phyloP scores from a whole-genome alignment of 2,797 vertebrate species.

The Tachyglossus aculeatus region DNA sequence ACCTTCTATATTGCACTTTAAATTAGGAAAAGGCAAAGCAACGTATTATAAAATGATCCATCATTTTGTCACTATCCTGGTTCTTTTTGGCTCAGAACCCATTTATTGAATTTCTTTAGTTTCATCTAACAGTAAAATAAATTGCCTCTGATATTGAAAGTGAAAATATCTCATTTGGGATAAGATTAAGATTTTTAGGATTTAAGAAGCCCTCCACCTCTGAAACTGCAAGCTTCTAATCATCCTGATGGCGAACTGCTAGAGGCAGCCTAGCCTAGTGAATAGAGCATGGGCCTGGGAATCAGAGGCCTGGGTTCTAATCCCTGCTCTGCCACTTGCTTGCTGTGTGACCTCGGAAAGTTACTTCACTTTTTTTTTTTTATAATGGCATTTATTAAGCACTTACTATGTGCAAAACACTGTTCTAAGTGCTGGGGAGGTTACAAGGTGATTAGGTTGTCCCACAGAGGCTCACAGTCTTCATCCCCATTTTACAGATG shows the following conservation, averaged over 20 bases:
- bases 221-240: slow-evolving; percentile 43
- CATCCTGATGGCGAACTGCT: slow-evolving; percentile 2
- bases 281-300: no score
- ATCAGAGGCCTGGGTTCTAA: no score
- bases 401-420: no score
- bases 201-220: slow-evolving; percentile 35
- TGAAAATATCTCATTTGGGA: slow-evolving; percentile 48
- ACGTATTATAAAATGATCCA: slow-evolving; percentile 53
- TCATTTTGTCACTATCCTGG: slow-evolving; percentile 53
- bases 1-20: slow-evolving; percentile 45
- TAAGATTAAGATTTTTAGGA: slow-evolving; percentile 49
- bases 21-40: slow-evolving; percentile 38
- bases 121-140: slow-evolving; percentile 62
- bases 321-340: no score
- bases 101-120: slow-evolving; percentile 55
- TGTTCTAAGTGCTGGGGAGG: no score
- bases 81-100: slow-evolving; percentile 47
- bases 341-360: no score
- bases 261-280: no score
- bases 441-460: no score
- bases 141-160: slow-evolving; percentile 49
- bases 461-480: no score
- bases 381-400: no score
- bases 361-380: no score
- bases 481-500: no score